Base-by-base conservation (phyloP, 2,888 invertebrate genomes). In the Clusia tigrina region DNA sequence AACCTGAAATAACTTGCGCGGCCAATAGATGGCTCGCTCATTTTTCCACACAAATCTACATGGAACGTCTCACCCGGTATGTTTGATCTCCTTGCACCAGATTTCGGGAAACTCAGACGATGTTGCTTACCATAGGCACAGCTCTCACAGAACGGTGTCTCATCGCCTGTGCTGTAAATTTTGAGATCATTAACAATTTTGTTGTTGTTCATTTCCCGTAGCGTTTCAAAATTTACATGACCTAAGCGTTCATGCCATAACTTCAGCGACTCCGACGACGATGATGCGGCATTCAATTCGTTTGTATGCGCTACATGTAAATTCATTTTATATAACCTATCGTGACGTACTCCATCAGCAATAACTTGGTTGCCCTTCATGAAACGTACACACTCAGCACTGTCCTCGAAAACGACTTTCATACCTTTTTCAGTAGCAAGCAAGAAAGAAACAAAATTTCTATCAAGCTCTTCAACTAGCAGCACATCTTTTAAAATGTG, bases 211-310 rank as follows among this genome's bases (percentile, higher is more conserved):
- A 62, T 64, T 17, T 60, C 60, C 12, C 38, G 2, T 9, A 66
- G 57, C 20, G 58, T 66, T 12, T 62, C 62, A 38, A 62, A 68
- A 58, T 70, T 69, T 24, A 67, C 69, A 17, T 68, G 70, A 6
- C 67, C 69, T 22, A 73, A 26, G 15, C 70, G 32, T 46, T 73
- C 70, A 32, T 74, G 71, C 71, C 72, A 71, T 2, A 70, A 6
- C 25, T 65, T 63, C 23, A 61, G 1, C 48, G 63, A 61, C 12
- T 46, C 58, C 20, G 42, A 42, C 17, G 59, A 62, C 22, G 63
- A 32, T n/a, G n/a, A n/a, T n/a, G n/a, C n/a, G 10, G 22, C n/a
- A 46, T 61, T 58, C 17, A 67, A 15, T 32, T 65, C 60, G 1
- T 10, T 46, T 18, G 32, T 58, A 24, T 12, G 56, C 10, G 56